Conservation (phyloP, 2,888 invertebrate genomes). For the Chloroclysta siterata region DNA sequence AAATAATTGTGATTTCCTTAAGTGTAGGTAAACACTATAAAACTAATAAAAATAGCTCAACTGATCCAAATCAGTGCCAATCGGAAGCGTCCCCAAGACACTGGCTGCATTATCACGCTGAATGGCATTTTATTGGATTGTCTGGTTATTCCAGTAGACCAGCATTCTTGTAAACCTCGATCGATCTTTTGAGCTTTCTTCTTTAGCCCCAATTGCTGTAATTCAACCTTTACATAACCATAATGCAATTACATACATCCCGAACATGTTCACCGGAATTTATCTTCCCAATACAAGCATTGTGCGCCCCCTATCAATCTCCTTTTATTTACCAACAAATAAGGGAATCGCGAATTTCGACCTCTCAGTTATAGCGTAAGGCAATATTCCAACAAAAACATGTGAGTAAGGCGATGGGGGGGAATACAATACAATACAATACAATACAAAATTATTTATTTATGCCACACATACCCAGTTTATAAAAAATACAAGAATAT, state of each 20-base stretch:
- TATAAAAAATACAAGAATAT: no score
- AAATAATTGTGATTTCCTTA: no score
- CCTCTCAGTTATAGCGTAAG: slow-evolving; percentile 15
- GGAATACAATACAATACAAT: no score
- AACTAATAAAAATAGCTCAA: no score
- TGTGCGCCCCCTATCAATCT: slow-evolving; percentile 22
- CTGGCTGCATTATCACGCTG: no score
- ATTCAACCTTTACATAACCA: slow-evolving; percentile 6
- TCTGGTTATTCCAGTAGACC: no score
- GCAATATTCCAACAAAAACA: background rate
- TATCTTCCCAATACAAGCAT: slow-evolving; percentile 22
- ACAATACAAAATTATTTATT: no score
- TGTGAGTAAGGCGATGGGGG: background rate
- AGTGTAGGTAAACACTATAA: no score
- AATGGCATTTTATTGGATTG: no score
- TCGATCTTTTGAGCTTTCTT: background rate
- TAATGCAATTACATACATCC: slow-evolving; percentile 21
- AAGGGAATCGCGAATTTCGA: slow-evolving; percentile 19
- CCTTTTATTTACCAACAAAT: slow-evolving; percentile 30
- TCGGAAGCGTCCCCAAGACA: no score
- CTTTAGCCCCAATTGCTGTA: background rate
- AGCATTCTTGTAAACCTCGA: background rate
- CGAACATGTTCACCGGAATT: slow-evolving; percentile 15
- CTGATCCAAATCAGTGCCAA: no score
- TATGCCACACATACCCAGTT: no score